Base-by-base conservation (phyloP, 2,797 vertebrate species). In the Enteromius thamalakanensis region DNA sequence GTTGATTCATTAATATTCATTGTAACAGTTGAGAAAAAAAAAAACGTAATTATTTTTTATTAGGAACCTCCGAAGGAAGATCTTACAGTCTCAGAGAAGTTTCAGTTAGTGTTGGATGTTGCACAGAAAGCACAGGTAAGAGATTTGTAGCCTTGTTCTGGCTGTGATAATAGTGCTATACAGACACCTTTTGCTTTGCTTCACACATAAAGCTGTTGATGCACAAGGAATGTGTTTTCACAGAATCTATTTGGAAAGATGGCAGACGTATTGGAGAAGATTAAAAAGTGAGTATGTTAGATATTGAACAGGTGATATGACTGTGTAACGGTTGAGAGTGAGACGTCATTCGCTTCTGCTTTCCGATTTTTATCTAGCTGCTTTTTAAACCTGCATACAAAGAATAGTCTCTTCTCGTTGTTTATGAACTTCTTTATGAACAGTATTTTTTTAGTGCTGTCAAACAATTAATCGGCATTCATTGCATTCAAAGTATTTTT, bases 211-310 rank as follows among this genome's bases (percentile, higher is more conserved):
- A 74, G 23, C 17, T 76, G 23, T 42, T 14, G 45, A 40, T 34
- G 37, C 70, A 26, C 29, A 29, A 29, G 47, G 23, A 2, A 45
- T 74, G 26, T 84, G 32, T 87, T 62, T 80, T 84, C 4, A 17
- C 94, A 99, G 98, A 99, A 99, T 89, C 94, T 99, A 64, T 99
- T 99, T 89, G 98, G 98, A 85, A 98, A 95, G 94, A 98, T 99
- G 97, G 95, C 98, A 1, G 97, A 98, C 90, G 96, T 98, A 90
- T 91, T 99, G 93, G 98, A 99, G 91, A 99, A 99, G 91, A 97
- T 99, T 70, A 99, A 97, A 90, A 99, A 99, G 98, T 99, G 89
- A 95, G 97, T 62, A 29, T 77, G 40, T 74, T 34, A 32, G 32
- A 15, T 14, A 8, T n/a, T 37, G 3, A 11, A 6, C 0, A 29